Percentiles rank a stretch among this genome's conserved stretches.
phyloP scores from a whole-genome alignment of 2,888 invertebrate species.

The Branchinecta sandiegonensis region DNA sequence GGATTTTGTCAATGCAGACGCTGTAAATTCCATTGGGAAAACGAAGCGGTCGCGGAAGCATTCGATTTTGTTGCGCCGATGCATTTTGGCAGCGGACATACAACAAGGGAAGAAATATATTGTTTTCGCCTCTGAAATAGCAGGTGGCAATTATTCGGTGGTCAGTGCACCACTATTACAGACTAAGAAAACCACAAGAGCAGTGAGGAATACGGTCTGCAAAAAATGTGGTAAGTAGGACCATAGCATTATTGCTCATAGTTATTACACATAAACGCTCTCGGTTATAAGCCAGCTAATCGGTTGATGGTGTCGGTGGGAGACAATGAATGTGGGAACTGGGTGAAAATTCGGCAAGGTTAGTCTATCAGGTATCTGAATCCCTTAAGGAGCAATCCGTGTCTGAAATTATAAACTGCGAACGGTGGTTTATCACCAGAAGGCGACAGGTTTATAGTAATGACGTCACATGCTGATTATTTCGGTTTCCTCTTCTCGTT shows the following conservation, averaged over 20 bases:
- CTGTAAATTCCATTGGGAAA: neutral
- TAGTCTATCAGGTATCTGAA: neutral
- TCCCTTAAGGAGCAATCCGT: neutral
- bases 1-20: conserved; percentile 33
- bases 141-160: conserved; percentile 23
- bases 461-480: no score
- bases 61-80: conserved; percentile 17
- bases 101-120: conserved; percentile 22
- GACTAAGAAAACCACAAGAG: conserved; percentile 22
- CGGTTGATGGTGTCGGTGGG: no score
- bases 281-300: no score
- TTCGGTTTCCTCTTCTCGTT: no score
- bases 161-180: conserved; percentile 22
- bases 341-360: no score
- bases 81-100: conserved; percentile 23
- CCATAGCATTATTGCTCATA: neutral
- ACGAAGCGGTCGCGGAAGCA: conserved; percentile 16
- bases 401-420: no score
- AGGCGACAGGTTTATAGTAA: no score
- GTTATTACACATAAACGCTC: no score
- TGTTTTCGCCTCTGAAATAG: conserved; percentile 22
- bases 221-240: conserved; percentile 24
- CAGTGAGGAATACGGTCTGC: conserved; percentile 21
- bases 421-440: no score
- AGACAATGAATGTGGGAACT: no score